phyloP scores from a whole-genome alignment of 2,797 vertebrate genomes.

The Hypotaenidia okinawae region DNA sequence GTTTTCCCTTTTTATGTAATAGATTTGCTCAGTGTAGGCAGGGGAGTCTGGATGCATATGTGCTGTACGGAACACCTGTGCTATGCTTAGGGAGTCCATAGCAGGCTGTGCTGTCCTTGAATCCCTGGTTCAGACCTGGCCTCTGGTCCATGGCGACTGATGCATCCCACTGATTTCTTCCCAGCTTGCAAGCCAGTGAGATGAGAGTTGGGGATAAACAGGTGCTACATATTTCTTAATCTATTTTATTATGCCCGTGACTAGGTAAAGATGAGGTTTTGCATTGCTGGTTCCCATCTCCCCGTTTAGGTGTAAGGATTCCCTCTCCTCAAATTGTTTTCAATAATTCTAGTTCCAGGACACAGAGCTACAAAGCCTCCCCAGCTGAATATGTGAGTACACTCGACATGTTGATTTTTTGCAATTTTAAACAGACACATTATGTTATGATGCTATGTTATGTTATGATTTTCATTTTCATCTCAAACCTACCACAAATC shows the following conservation, averaged over 20 bases:
- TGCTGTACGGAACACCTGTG: not conserved
- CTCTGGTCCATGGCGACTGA: not conserved
- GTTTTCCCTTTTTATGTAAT: not conserved
- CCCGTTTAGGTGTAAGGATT: not conserved
- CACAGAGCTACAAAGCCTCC: not conserved
- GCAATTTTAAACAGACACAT: not conserved
- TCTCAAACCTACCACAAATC: not conserved
- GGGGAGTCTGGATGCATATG: accelerated
- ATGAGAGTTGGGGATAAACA: not conserved
- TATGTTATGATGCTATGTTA: no score
- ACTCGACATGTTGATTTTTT: not conserved
- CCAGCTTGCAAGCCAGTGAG: not conserved
- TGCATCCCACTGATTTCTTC: not conserved
- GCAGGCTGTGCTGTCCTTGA: not conserved
- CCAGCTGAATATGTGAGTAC: not conserved
- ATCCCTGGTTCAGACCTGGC: not conserved
- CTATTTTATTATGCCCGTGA: not conserved
- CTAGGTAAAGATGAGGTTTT: not conserved
- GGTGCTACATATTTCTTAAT: not conserved
- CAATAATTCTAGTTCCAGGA: not conserved
- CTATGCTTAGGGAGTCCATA: not conserved
- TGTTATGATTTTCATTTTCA: not conserved
- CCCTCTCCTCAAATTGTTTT: not conserved
- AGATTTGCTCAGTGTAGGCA: not conserved
- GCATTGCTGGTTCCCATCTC: not conserved